phyloP scores from a whole-genome alignment of 2,113 vertebrate genomes.

The Percopsis transmontana region DNA sequence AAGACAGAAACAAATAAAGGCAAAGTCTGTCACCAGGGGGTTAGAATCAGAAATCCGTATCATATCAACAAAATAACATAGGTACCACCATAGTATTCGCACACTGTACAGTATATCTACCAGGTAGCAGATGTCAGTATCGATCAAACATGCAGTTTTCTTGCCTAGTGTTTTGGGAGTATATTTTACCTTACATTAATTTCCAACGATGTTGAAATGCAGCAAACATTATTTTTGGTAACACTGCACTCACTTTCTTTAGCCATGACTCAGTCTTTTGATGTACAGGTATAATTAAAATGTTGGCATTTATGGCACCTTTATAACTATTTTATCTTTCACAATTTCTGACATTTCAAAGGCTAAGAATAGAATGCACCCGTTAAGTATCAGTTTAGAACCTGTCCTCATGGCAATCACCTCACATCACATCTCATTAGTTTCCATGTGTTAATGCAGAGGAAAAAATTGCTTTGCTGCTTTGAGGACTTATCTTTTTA shows the following conservation, averaged over 20 bases:
- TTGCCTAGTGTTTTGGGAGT: conserved; percentile 15
- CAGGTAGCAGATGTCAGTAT: conserved; percentile 35
- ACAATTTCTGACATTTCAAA: conserved; percentile 5
- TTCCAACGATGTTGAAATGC: conserved; percentile 29
- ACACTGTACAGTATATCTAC: neutral
- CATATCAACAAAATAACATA: conserved; percentile 42
- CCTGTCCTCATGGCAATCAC: conserved; percentile 15
- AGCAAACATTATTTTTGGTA: conserved; percentile 28
- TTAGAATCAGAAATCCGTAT: conserved; percentile 23
- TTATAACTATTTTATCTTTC: conserved; percentile 4
- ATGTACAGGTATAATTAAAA: conserved; percentile 22
- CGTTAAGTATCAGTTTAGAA: conserved; percentile 1
- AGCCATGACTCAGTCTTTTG: conserved; percentile 41
- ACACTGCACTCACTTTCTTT: neutral
- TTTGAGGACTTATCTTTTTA: conserved; percentile 31
- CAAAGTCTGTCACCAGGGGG: conserved; percentile 10
- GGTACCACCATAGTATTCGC: conserved; percentile 28
- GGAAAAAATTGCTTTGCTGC: neutral
- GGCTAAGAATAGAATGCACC: neutral
- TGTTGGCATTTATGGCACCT: conserved; percentile 28
- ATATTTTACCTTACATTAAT: conserved; percentile 22
- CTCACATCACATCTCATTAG: conserved; percentile 18
- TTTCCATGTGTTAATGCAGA: conserved; percentile 24
- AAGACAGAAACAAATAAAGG: neutral
- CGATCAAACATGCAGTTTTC: conserved; percentile 46